Evolutionary conservation across 37 sponge, comb jelly and placozoan genomes (phyloP), one percentile per base, ranked within the genome.

Genomic region (Spongilla lacustris): DNA sequence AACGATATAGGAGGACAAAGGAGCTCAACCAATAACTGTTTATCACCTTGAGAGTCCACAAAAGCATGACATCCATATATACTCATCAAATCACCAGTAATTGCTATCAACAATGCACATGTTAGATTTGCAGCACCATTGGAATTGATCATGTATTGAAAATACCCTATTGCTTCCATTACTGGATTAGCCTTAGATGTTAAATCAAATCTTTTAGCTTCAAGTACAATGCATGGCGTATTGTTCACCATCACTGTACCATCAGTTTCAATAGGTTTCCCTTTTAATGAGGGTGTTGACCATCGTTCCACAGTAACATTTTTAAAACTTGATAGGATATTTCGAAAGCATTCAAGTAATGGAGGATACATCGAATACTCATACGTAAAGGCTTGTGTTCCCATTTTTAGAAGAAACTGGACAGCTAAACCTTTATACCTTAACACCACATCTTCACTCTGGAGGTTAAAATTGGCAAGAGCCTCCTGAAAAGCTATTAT

Each of bases 61-160:
- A 58, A 58, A 58, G 58, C 58, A 58, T 58, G 58, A 58, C 58
- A 58, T 58, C 58, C 58, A 58, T 58, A 58, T 58, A 58, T 58
- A 58, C 58, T 17, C 58, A 58, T 58, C 58, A 58, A 17, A 58
- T 58, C 58, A 58, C 58, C 58, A 58, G 21, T 17, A 14, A 58
- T 58, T 58, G 58, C 58, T 58, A 58, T 17, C 58, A 58, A 17
- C 58, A 58, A 58, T 58, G 58, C 58, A 58, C 19, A 58, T 58
- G 58, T 58, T 58, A 58, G 58, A 58, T 58, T 58, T 17, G 12
- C 58, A 13, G 58, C 1, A 58, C 58, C 58, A 17, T 58, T 19
- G 58, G 21, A 10, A 58, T 58, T 58, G 58, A 58, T 58, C 58
- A 58, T 58, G 58, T 58, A 17, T 58, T 58, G 58, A 58, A 58